phyloP scores from a whole-genome alignment of 92 coral and sea anemone genomes.

The Epizoanthus stellaris region DNA sequence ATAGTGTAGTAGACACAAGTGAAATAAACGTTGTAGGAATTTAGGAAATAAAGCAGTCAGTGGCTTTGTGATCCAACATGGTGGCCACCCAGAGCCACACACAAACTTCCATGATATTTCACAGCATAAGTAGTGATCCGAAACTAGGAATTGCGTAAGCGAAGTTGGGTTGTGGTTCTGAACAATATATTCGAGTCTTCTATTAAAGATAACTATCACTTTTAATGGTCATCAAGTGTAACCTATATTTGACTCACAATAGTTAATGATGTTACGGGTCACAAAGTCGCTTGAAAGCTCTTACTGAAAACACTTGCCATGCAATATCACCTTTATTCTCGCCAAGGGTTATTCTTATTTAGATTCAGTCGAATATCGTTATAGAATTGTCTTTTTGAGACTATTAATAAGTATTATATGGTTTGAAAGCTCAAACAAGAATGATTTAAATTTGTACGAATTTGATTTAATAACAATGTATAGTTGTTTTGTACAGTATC shows the following conservation, averaged over 20 bases:
- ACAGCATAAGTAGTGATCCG: slow-evolving; percentile 12
- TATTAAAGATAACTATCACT: neutral
- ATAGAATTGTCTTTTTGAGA: slow-evolving; percentile 4
- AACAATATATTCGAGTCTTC: neutral
- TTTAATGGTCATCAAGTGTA: neutral
- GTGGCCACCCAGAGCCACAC: neutral
- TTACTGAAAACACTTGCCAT: slow-evolving; percentile 22
- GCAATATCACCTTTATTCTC: slow-evolving; percentile 24
- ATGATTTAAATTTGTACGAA: neutral
- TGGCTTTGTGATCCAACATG: slow-evolving; percentile 39
- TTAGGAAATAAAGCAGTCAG: neutral
- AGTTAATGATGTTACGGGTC: neutral
- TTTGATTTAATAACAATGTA: neutral
- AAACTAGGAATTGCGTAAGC: neutral
- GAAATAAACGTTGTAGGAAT: neutral
- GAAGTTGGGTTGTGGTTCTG: neutral
- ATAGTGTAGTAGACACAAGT: neutral
- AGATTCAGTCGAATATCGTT: neutral
- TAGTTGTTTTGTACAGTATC: neutral
- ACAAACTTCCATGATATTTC: neutral
- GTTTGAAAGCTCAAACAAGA: slow-evolving; percentile 35
- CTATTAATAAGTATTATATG: neutral
- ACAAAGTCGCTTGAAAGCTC: neutral
- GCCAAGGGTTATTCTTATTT: neutral
- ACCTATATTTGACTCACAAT: neutral